phyloP scores from a whole-genome alignment of 2,797 vertebrate species.

The Melopsittacus undulatus region DNA sequence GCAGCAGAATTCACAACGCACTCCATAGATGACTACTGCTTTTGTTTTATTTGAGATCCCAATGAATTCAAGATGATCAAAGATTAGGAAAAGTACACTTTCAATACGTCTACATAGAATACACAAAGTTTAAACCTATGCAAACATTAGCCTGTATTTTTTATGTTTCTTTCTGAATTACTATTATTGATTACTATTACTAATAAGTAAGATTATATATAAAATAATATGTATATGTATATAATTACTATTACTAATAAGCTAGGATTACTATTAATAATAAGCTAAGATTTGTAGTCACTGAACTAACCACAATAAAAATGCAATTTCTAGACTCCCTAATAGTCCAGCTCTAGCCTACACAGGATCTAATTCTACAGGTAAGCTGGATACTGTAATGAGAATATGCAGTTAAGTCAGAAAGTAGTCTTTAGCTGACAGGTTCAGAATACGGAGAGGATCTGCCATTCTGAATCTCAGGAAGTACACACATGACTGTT shows the following conservation, averaged over 20 bases:
- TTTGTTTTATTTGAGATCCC: neutral
- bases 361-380: neutral
- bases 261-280: neutral
- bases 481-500: neutral
- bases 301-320: neutral
- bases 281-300: neutral
- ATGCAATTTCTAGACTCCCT: neutral
- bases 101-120: neutral
- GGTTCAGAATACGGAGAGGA: neutral
- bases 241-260: no score
- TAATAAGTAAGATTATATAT: neutral
- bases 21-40: neutral
- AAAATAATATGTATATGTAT: no score
- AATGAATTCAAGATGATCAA: neutral
- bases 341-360: neutral
- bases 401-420: neutral
- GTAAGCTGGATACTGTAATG: neutral
- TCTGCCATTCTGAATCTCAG: neutral
- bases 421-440: neutral
- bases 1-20: neutral
- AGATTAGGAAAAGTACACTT: neutral
- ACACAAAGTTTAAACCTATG: neutral
- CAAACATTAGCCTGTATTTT: neutral
- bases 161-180: neutral
- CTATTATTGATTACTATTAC: neutral